Conservation (phyloP, 1,140 invertebrate species). For the Rhyzopertha dominica region DNA sequence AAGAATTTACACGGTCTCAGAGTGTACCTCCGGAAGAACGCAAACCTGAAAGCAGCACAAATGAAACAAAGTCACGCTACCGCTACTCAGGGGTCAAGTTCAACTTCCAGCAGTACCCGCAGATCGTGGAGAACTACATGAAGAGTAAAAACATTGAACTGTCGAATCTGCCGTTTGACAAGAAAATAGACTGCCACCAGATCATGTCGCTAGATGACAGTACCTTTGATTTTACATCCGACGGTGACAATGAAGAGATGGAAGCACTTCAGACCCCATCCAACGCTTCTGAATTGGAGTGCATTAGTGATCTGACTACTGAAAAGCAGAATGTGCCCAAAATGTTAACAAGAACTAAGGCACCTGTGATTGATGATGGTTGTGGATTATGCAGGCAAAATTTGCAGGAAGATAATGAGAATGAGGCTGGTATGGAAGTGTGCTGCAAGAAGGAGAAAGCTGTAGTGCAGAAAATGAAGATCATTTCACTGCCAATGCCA, state of each 20-base stretch:
- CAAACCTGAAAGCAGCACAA: conserved; percentile 14
- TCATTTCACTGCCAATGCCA: conserved; percentile 59
- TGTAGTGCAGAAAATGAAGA: conserved; percentile 46
- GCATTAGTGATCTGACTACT: conserved; percentile 51
- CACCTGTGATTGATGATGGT: too few species aligned
- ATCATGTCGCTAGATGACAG: conserved; percentile 25
- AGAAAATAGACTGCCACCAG: conserved; percentile 44
- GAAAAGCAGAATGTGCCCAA: conserved; percentile 46
- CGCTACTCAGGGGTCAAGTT: conserved; percentile 65
- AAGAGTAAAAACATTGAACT: conserved; percentile 64
- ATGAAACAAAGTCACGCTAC: conserved; percentile 48
- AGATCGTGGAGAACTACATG: conserved; percentile 66
- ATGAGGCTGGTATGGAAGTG: conserved; percentile 13
- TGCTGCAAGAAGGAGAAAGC: conserved; percentile 23
- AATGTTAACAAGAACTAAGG: conserved; percentile 35
- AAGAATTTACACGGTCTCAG: conserved; percentile 27
- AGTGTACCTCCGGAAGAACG: conserved; percentile 35
- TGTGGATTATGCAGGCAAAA: too few species aligned
- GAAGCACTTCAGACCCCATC: conserved; percentile 57
- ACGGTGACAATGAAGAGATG: conserved; percentile 24
- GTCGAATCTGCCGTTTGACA: conserved; percentile 58
- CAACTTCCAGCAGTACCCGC: conserved; percentile 63
- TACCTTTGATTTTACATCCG: conserved; percentile 29
- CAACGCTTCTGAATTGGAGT: conserved; percentile 63
- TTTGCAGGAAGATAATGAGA: conserved; percentile 7